A percentile compares a stretch with the other conserved stretches of the same genome.
phyloP scores from a whole-genome alignment of 2,888 invertebrate genomes.

The Papilio protenor region DNA sequence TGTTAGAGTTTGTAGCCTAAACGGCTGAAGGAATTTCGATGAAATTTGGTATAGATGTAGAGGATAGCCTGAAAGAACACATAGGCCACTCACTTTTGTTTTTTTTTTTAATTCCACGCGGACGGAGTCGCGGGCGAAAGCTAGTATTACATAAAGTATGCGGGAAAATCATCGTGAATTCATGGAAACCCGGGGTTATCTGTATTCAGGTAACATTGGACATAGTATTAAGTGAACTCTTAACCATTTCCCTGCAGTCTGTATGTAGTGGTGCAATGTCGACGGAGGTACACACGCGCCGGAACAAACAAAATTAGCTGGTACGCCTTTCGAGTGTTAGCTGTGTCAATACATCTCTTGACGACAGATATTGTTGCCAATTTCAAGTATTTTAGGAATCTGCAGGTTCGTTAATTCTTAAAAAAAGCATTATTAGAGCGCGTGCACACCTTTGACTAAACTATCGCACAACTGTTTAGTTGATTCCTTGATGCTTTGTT shows the following conservation, averaged over 20 bases:
- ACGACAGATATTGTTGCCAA: conserved; percentile 15
- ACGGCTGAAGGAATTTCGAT: too few relatives aligned
- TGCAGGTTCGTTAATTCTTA: background rate
- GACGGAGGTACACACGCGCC: conserved; percentile 56
- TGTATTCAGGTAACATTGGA: conserved; percentile 9
- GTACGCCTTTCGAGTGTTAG: conserved; percentile 62
- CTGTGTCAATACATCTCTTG: conserved; percentile 57
- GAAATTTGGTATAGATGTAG: too few relatives aligned
- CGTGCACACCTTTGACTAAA: too few relatives aligned
- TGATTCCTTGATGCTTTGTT: too few relatives aligned
- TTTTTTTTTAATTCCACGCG: too few relatives aligned
- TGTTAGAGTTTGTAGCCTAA: too few relatives aligned
- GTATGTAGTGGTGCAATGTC: conserved; percentile 46
- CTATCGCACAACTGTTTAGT: too few relatives aligned
- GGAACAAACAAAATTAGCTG: conserved; percentile 76
- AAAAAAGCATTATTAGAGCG: background rate
- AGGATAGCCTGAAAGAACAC: too few relatives aligned
- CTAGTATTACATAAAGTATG: background rate
- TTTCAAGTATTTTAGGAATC: conserved; percentile 1
- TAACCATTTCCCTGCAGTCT: conserved; percentile 35
- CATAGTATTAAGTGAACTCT: conserved; percentile 45
- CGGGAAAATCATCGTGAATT: background rate
- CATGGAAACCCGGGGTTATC: background rate
- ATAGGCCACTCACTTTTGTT: too few relatives aligned
- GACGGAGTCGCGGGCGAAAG: too few relatives aligned